phyloP scores from a whole-genome alignment of 2,888 invertebrate genomes.

The Drosophila nigricruria region DNA sequence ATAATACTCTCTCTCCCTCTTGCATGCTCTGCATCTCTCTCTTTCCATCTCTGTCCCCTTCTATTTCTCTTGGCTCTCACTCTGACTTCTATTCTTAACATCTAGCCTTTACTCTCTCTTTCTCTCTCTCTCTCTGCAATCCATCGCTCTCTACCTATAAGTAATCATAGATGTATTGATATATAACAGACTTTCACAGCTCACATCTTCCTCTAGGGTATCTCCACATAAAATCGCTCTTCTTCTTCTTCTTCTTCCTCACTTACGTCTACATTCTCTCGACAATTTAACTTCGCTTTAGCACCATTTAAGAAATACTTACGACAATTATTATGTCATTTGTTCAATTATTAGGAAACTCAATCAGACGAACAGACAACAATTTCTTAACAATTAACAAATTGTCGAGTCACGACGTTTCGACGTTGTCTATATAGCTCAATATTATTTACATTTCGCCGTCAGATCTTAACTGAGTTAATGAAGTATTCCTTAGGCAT shows the following conservation, averaged over 20 bases:
- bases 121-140: neutral
- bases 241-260: neutral
- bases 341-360: slow-evolving; percentile 13
- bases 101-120: no score
- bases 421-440: slow-evolving; percentile 1
- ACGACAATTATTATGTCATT: slow-evolving; percentile 24
- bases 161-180: no score
- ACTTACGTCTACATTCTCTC: neutral
- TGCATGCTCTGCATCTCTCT: neutral
- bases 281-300: slow-evolving; percentile 20
- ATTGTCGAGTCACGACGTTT: slow-evolving; percentile 13
- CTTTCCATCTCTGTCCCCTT: neutral
- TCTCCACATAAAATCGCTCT: neutral
- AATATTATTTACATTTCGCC: slow-evolving; percentile 18
- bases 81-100: no score
- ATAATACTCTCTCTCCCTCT: neutral
- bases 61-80: no score
- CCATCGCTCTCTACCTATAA: no score
- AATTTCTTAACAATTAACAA: slow-evolving; percentile 40
- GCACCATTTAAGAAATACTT: slow-evolving; percentile 25
- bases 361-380: slow-evolving; percentile 13
- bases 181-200: no score
- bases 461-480: neutral
- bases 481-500: slow-evolving; percentile 17
- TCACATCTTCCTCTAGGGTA: neutral